phyloP scores from a whole-genome alignment of 2,888 invertebrate genomes.

The Nebria salina region DNA sequence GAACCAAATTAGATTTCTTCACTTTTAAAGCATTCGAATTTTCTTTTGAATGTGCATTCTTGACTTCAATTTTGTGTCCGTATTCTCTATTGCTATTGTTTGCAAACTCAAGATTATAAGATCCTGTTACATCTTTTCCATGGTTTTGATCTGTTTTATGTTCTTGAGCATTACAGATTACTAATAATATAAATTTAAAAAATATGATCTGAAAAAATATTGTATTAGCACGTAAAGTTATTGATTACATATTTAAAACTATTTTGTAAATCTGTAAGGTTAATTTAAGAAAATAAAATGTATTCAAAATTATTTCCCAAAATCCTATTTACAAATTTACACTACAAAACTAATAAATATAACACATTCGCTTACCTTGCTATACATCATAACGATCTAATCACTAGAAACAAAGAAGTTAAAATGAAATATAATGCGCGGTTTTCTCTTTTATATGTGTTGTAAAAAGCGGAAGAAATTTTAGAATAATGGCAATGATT shows the following conservation, averaged over 20 bases:
- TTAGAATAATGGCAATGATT: neutral
- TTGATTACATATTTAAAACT: neutral
- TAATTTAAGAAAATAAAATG: neutral
- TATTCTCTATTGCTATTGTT: constrained; percentile 29
- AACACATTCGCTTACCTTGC: neutral
- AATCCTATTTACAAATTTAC: neutral
- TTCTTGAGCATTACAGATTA: constrained; percentile 6
- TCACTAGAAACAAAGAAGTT: constrained; percentile 1
- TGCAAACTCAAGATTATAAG: constrained; percentile 30
- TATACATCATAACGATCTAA: constrained; percentile 1
- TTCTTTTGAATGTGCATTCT: constrained; percentile 24
- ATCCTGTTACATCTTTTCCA: constrained; percentile 29
- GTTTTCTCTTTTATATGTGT: neutral
- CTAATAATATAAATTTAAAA: neutral
- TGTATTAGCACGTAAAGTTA: neutral
- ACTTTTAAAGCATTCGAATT: constrained; percentile 18
- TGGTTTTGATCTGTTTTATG: neutral
- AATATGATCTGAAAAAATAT: constrained; percentile 34
- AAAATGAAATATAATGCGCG: neutral
- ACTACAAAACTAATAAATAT: neutral
- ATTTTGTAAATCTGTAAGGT: neutral
- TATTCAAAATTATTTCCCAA: neutral
- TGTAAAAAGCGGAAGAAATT: neutral
- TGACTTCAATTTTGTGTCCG: constrained; percentile 41
- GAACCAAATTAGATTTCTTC: constrained; percentile 16